Base-by-base conservation (phyloP, 2,797 vertebrate species). In the Acipenser oxyrinchus region DNA sequence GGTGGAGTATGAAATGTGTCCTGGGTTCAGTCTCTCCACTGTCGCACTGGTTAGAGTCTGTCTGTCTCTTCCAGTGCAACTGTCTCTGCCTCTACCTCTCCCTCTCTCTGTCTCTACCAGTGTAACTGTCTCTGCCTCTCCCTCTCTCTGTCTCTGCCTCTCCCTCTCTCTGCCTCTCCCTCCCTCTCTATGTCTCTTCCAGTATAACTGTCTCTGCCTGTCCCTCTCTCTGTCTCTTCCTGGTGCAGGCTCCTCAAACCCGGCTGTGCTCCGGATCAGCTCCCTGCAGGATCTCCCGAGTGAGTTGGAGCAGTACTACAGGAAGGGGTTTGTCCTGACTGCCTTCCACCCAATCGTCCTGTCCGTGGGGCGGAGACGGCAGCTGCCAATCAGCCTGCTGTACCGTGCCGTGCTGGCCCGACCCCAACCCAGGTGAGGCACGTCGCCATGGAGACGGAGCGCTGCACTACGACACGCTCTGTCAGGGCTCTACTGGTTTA, bases 271-370 rank as follows among this genome's bases (percentile, higher is more conserved):
- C 87, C 92, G 87, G 66, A 90, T 99, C 75, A 73, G 87, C 12
- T 95, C 95, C 0, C 86, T 97, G 62, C 81, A 88, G 64, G 95
- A 98, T 81, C 90, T 99, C 89, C 89, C 23, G 87, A 65, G 81
- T 48, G 79, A 79, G 59, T 86, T 99, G 78, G 92, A 95, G 79
- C 89, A 91, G 0, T 95, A 95, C 80, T 99, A 98, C 82, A 92
- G 87, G 8, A 91, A 90, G 72, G 96, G 96, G 52, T 99, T 93
- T 55, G 72, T 93, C 59, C 89, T 93, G 37, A 78, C 85, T 1
- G 89, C 95, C 65, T 78, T 99, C 74, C 96, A 99, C 75, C 95
- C 96, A 73, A 84, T 97, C 68, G 87, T 97, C 74, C 89, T 97
- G 63, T 91, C 95, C 0, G 74, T 91, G 65, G 92, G 93, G 5